Evolutionary conservation across 2,888 invertebrate genomes (phyloP), one percentile per base, ranked within the genome.

Genomic region (Drosophila buzzatii): DNA sequence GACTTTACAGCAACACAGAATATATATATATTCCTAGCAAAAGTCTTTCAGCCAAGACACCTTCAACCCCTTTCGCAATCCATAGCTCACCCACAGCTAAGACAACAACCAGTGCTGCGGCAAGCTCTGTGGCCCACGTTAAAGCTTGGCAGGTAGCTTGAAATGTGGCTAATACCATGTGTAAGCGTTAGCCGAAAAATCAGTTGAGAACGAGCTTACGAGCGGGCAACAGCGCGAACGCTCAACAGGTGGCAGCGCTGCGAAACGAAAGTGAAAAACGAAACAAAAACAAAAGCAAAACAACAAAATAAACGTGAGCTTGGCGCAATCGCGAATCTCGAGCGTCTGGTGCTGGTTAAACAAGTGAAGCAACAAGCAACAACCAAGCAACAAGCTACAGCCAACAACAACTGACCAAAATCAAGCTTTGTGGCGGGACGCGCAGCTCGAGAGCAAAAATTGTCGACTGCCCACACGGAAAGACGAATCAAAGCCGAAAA

Each of bases 171-270:
- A 49, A 16, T 73, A n/a, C n/a, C 47, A 75, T 37, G 62, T 59
- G 60, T 5, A 59, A 55, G 42, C 55, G 41, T 42, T 56, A 44
- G 52, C 55, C 51, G 41, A 60, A 61, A 64, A 73, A 68, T 85
- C 82, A 89, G 89, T 85, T 77, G 70, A 59, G 42, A 45, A 63
- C 82, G 71, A 84, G 74, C 82, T 84, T 89, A 74, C 76, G 58
- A 89, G 63, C 79, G 79, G 73, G 53, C 73, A 85, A 81, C 89
- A 88, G 78, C 68, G 75, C 62, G 68, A 68, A 57, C 73, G 78
- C 66, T 56, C 49, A 88, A 76, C 89, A 84, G 87, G 84, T 84
- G 85, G 62, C 71, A 65, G 82, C 58, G 68, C 64, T 2, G 3
- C 66, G 41, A 71, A 77, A 59, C 73, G 89, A 84, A 84, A 84